These are phyloP conservation scores for Scaptomyza hsui DNA, from an alignment of 1,140 invertebrate genomes.

Conservation along the genomic window DNA sequence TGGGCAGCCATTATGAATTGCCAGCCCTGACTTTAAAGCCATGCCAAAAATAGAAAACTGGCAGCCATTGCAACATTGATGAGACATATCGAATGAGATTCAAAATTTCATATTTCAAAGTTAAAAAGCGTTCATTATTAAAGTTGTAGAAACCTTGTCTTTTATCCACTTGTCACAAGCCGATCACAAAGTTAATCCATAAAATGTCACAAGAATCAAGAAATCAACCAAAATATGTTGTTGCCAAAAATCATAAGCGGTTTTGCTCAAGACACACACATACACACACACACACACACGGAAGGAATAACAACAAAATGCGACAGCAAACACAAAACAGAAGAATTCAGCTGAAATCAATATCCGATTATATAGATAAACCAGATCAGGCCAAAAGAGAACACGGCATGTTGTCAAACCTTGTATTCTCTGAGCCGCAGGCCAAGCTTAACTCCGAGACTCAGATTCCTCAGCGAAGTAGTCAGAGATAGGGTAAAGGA, in stretches of 20 bases:
- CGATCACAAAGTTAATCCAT: conserved; percentile 66
- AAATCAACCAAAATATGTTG: conserved; percentile 78
- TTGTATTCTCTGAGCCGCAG: conserved; percentile 71
- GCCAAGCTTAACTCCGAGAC: conserved; percentile 55
- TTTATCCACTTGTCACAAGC: conserved; percentile 10
- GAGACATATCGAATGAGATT: conserved; percentile 34
- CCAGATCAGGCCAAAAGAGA: conserved; percentile 54
- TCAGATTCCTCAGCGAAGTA: conserved; percentile 13
- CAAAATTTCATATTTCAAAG: too few species aligned
- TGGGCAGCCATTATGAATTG: conserved; percentile 53
- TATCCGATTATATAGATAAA: conserved; percentile 79
- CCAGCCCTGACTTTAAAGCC: conserved; percentile 22
- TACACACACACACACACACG: not conserved
- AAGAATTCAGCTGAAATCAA: conserved; percentile 56
- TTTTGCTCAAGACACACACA: conserved; percentile 7
- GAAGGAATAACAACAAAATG: too few species aligned
- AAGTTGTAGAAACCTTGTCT: too few species aligned
- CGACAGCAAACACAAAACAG: too few species aligned
- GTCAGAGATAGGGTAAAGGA: not conserved
- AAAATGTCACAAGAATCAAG: conserved; percentile 78
- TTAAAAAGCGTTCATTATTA: not conserved
- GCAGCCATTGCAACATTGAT: conserved; percentile 15
- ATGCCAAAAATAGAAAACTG: not conserved
- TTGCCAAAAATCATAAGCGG: conserved; percentile 42
- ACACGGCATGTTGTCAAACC: conserved; percentile 79